phyloP scores from a whole-genome alignment of 2,888 invertebrate species.

The Acholoe squamosa region DNA sequence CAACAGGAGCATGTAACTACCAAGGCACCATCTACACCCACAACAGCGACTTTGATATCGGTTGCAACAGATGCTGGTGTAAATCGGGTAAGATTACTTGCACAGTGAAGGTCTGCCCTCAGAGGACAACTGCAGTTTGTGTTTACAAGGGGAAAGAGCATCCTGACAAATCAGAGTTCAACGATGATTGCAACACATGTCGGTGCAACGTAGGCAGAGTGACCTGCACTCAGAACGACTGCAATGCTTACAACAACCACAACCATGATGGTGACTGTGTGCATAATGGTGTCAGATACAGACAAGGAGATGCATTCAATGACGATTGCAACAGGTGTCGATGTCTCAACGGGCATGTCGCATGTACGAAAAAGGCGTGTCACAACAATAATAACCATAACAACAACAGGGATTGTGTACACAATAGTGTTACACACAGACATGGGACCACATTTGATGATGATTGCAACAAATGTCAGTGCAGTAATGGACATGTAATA shows the following conservation, averaged over 20 bases:
- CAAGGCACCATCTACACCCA: constrained; percentile 24
- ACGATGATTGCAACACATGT: neutral
- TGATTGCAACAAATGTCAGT: neutral
- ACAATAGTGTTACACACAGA: neutral
- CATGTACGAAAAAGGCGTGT: neutral
- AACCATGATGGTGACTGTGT: neutral
- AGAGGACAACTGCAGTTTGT: neutral
- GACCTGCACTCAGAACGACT: neutral
- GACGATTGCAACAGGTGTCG: neutral
- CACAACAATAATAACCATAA: neutral
- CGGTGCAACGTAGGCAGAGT: neutral
- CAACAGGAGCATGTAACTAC: neutral
- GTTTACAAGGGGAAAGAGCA: neutral
- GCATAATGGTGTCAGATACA: neutral
- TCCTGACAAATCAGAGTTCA: neutral
- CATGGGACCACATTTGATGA: neutral
- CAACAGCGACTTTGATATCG: neutral
- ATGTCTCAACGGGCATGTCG: neutral
- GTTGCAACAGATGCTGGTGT: constrained; percentile 39
- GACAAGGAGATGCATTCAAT: neutral
- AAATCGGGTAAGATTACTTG: neutral
- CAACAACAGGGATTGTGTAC: neutral
- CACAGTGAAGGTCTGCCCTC: neutral
- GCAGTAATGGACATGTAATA: neutral
- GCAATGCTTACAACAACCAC: neutral